Percentiles rank a stretch among this genome's conserved stretches.
Conservation (phyloP, 2,888 invertebrate species). For the Pilophorus perplexus region DNA sequence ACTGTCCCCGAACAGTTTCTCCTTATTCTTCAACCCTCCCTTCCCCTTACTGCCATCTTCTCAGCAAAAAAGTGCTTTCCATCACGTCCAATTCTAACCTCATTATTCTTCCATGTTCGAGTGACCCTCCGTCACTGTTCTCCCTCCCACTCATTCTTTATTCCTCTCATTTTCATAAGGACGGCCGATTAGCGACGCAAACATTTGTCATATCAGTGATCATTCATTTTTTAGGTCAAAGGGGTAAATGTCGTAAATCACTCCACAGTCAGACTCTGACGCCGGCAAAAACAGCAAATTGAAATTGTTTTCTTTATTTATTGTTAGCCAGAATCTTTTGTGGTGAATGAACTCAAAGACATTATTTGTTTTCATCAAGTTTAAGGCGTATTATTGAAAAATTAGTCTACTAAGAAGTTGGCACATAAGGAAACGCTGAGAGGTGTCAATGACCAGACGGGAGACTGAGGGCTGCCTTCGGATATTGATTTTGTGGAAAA, state of each 20-base stretch:
- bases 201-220: conserved; percentile 13
- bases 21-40: conserved; percentile 1
- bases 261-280: too few relatives aligned
- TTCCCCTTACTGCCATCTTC: neutral
- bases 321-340: too few relatives aligned
- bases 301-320: too few relatives aligned
- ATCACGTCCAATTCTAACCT: conserved; percentile 13
- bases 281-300: too few relatives aligned
- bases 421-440: too few relatives aligned
- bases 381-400: too few relatives aligned
- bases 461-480: neutral
- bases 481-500: conserved; percentile 30
- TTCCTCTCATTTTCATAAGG: conserved; percentile 28
- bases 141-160: neutral
- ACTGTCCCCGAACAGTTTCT: neutral
- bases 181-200: conserved; percentile 5
- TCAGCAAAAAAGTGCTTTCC: neutral
- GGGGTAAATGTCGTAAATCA: too few relatives aligned
- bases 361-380: too few relatives aligned
- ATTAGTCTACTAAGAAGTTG: too few relatives aligned
- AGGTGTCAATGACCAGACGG: too few relatives aligned
- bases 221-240: too few relatives aligned
- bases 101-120: neutral
- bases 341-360: too few relatives aligned
- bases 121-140: neutral